phyloP scores from a whole-genome alignment of 2,797 vertebrate species.

The Nasua narica region DNA sequence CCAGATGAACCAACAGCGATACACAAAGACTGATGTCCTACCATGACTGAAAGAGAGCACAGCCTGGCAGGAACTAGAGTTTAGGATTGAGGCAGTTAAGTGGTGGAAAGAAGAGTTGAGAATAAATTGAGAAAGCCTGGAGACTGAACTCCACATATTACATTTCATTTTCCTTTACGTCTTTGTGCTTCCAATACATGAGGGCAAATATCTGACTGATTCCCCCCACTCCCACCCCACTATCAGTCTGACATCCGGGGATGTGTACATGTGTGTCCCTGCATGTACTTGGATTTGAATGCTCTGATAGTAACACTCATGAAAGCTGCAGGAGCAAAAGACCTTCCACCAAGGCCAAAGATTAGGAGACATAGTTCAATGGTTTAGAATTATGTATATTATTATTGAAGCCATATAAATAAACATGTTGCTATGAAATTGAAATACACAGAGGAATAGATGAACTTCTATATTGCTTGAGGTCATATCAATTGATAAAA shows the following conservation, averaged over 20 bases:
- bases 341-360: background rate
- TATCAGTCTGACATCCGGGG: background rate
- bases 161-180: background rate
- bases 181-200: background rate
- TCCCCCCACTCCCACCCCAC: rapidly evolving
- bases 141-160: background rate
- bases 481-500: background rate
- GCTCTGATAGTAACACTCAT: background rate
- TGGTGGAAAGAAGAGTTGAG: background rate
- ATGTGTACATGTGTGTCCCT: background rate
- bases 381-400: background rate
- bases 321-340: background rate
- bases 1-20: background rate
- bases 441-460: background rate
- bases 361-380: background rate
- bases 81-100: background rate
- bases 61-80: background rate
- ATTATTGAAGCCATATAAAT: background rate
- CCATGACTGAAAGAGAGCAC: background rate
- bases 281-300: background rate
- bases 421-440: conserved; percentile 7
- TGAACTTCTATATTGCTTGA: background rate
- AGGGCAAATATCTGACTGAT: background rate
- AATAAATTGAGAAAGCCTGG: background rate
- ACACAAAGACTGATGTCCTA: background rate